Evolutionary conservation across 2,888 invertebrate species (phyloP), one percentile per base, ranked within the genome.

Genomic region (Sericinus montela): DNA sequence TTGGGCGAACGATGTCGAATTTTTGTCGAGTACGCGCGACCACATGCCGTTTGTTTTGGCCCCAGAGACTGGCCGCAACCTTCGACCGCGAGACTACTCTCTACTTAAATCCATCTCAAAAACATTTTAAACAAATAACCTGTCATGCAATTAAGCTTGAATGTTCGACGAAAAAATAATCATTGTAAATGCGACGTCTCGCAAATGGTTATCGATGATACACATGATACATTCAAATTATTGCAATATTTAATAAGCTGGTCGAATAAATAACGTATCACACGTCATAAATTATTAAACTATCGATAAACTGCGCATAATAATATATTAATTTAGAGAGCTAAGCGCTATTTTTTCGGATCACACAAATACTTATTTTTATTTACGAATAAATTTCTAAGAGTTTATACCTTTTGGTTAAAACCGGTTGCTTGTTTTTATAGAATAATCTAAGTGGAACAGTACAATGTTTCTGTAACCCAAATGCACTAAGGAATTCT

Each of bases 21-120:
- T 88, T 88, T 88, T 89, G 89, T 84, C 83, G 87, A 88, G 90
- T 90, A 86, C 90, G 81, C 82, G 80, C 88, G 75, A 76, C 79
- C 85, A 75, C 84, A 88, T 80, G 86, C 83, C 78, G 78, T 80
- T 85, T 85, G 85, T 86, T 87, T 84, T 85, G 85, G 80, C 80
- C 82, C 69, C 66, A 68, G 53, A 58, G 53, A 55, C 45, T 53
- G 32, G 64, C 60, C 58, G 60, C 66, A 69, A 66, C 69, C 66
- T 62, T 63, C 59, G 58, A 56, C 57, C 59, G 55, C 51, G 29
- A 47, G 36, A 48, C 52, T 32, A 9, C 42, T 3, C 29, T 41
- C 36, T 9, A 0, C 23, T 35, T 29, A 13, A 40, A 39, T 39
- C 34, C 43, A 34, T 34, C 25, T 40, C 19, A 8, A 19, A 34